These are phyloP conservation scores for Craterocephalus amniculus DNA, from an alignment of 2,797 vertebrate genomes.

Conservation along the genomic window DNA sequence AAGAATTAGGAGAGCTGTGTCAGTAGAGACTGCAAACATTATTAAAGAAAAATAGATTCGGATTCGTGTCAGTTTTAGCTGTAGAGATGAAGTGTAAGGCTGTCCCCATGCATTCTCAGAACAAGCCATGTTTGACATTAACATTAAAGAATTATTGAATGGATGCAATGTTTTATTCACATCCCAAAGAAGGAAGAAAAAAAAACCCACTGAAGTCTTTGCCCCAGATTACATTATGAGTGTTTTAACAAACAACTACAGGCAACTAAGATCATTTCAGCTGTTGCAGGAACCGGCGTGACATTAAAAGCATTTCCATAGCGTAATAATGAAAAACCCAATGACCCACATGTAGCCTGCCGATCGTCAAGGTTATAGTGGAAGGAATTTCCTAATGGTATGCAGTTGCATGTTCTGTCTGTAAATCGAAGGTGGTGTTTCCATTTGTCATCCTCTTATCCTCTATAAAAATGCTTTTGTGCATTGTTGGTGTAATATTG, in stretches of 20 bases:
- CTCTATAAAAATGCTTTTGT: conserved; percentile 29
- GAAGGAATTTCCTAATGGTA: conserved; percentile 15
- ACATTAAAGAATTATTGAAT: conserved; percentile 67
- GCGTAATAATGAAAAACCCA: conserved; percentile 25
- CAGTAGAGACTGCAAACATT: conserved; percentile 22
- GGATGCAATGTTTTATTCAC: conserved; percentile 72
- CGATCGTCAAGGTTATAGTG: conserved; percentile 13
- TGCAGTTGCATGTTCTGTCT: conserved; percentile 29
- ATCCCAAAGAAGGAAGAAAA: conserved; percentile 19
- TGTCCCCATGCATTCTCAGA: conserved; percentile 31
- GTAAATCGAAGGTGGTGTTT: conserved; percentile 32
- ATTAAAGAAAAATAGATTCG: conserved; percentile 19
- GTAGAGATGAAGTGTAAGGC: conserved; percentile 37
- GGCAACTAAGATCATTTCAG: conserved; percentile 26
- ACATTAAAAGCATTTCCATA: conserved; percentile 33
- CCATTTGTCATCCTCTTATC: conserved; percentile 16
- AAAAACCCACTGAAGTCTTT: conserved; percentile 30
- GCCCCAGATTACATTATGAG: conserved; percentile 57
- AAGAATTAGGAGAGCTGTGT: neutral
- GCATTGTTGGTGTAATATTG: conserved; percentile 35
- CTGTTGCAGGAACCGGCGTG: conserved; percentile 13
- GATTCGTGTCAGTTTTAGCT: conserved; percentile 36
- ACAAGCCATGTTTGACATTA: conserved; percentile 40
- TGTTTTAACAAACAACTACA: conserved; percentile 54
- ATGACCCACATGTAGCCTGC: conserved; percentile 11